These are phyloP conservation scores for Macaca nemestrina DNA, from an alignment of 2,113 vertebrate genomes.

Conservation along the genomic window DNA sequence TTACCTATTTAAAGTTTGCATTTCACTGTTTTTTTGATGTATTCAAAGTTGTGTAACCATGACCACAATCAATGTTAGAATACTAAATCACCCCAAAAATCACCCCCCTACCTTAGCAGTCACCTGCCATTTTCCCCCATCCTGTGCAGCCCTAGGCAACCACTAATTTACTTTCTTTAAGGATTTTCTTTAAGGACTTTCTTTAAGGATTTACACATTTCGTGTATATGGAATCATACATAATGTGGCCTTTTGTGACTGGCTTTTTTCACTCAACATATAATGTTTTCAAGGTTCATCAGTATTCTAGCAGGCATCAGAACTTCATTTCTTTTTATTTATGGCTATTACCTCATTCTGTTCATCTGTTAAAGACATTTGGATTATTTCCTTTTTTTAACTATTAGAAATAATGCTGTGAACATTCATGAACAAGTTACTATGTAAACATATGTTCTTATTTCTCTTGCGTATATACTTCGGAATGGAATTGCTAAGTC, in stretches of 20 bases:
- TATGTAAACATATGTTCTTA: background rate
- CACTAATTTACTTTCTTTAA: background rate
- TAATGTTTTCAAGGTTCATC: constrained; percentile 13
- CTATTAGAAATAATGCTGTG: background rate
- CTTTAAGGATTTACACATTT: background rate
- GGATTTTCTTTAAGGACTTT: background rate
- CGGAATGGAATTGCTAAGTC: background rate
- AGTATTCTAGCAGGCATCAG: background rate
- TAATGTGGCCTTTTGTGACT: background rate
- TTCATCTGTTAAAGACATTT: constrained; percentile 15
- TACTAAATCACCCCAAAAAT: background rate
- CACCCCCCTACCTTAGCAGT: background rate
- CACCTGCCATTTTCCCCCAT: background rate
- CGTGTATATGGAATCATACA: background rate
- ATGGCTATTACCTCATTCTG: background rate
- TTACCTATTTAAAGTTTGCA: background rate
- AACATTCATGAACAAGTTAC: background rate
- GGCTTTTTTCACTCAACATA: background rate
- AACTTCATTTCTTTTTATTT: background rate
- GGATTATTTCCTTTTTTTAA: background rate
- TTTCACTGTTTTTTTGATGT: background rate
- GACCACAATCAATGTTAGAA: background rate
- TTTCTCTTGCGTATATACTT: background rate
- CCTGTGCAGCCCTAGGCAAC: background rate
- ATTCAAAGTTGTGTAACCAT: background rate